Percentiles rank a stretch among this genome's conserved stretches.
Conservation (phyloP, 2,888 invertebrate species). For the Ernsta delagoae region DNA sequence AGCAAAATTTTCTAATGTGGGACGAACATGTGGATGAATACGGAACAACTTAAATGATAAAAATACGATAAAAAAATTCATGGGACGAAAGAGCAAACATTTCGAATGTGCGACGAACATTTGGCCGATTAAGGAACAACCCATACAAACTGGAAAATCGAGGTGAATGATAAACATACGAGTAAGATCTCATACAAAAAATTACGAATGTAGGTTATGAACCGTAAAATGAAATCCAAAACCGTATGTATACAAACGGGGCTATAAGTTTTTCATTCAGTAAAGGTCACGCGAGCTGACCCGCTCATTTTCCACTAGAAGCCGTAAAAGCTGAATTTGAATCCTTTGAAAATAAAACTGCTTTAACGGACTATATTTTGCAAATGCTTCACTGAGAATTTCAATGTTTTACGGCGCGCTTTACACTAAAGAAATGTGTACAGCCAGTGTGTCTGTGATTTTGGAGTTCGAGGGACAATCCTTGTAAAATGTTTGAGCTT, state of each 20-base stretch:
- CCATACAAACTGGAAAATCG: too few species aligned
- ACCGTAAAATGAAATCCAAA: slow-evolving; percentile 21
- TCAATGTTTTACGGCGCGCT: slow-evolving; percentile 36
- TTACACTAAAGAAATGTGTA: slow-evolving; percentile 31
- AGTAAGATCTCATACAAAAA: background rate
- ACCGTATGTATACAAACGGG: background rate
- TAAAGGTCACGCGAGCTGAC: slow-evolving; percentile 31
- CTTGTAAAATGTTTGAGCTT: too few species aligned
- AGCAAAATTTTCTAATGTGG: too few species aligned
- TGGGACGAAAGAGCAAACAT: too few species aligned
- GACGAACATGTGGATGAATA: too few species aligned
- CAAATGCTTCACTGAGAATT: slow-evolving; percentile 37
- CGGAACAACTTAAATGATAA: too few species aligned
- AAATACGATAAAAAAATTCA: too few species aligned
- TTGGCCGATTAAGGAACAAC: too few species aligned
- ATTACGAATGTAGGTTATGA: slow-evolving; percentile 18
- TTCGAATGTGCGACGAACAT: too few species aligned
- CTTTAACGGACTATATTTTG: slow-evolving; percentile 30
- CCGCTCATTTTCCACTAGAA: slow-evolving; percentile 28
- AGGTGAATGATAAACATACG: too few species aligned
- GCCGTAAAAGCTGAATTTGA: slow-evolving; percentile 23
- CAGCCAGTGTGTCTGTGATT: slow-evolving; percentile 14
- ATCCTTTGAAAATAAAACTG: slow-evolving; percentile 36
- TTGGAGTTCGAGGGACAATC: slow-evolving; percentile 3
- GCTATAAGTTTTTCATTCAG: slow-evolving; percentile 13